Evolutionary conservation across 1,140 invertebrate genomes (phyloP), one percentile per base, ranked within the genome.

Genomic region (Drosophila varians): DNA sequence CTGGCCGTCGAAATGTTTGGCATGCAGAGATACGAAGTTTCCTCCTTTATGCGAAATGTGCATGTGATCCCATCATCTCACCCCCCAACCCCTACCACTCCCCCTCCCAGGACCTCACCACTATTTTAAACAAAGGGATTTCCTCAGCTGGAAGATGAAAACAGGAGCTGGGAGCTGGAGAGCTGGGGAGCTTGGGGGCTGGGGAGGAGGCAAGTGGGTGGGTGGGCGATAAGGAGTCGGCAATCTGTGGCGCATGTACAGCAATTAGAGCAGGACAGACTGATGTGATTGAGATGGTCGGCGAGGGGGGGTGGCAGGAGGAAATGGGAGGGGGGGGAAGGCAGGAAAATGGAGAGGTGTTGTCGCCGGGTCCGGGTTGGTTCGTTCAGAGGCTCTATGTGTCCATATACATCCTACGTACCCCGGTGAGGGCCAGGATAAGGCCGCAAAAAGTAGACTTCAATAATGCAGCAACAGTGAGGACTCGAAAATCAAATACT

Each of bases 251-350:
- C 51, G 69, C 70, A 78, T 77, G 64, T 51, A 78, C 34, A 71
- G 65, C 71, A 83, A 83, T 83, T 84, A 83, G 79, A 84, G 79
- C 79, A 64, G 68, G 79, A 83, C 51, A 78, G 71, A 69, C 56
- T 58, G 56, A 40, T 72, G 48, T 49, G 38, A 19, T 42, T 26
- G 51, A 12, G 42, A n/a, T 26, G 25, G 56, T 62, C 54, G 47
- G 46, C 28, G 19, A 28, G 21, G 26, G 18, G 7, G 14, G 16
- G 38, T n/a, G n/a, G n/a, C n/a, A n/a, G 16, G 1, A 16, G 6
- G 1, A n/a, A n/a, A n/a, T n/a, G n/a, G 8, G 2, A 31, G 34
- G 58, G 25, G 9, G 18, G 18, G 14, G 51, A 12, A 23, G 12
- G 57, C 36, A 6, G 28, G n/a, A 12, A 21, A 19, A 5, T 8